Evolutionary conservation across 2,888 invertebrate genomes (phyloP).

Genomic region (Alitta virens): DNA sequence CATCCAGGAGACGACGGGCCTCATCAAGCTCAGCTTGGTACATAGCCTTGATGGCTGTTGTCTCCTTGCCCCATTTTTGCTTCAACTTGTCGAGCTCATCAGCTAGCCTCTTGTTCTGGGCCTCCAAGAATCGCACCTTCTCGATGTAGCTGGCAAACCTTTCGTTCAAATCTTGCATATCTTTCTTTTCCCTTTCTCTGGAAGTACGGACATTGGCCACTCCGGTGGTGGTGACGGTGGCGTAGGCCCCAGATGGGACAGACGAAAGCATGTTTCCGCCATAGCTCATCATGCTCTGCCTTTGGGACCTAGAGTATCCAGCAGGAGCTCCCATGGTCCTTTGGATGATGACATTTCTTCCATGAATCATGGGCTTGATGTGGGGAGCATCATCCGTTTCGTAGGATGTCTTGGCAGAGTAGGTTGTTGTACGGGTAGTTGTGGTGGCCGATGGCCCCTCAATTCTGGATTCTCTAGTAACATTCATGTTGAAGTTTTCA

Average conservation of each 20-base stretch:
- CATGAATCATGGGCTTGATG: constrained; percentile 20
- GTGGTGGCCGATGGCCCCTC: not conserved
- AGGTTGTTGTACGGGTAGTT: constrained; percentile 8
- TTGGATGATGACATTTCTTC: constrained; percentile 25
- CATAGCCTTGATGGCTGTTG: constrained; percentile 55
- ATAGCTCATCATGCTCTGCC: not conserved
- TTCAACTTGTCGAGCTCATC: constrained; percentile 32
- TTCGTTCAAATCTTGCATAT: constrained; percentile 61
- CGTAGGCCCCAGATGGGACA: constrained; percentile 37
- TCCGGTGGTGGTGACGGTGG: constrained; percentile 41
- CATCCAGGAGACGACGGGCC: constrained; percentile 59
- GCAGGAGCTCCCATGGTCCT: constrained; percentile 10
- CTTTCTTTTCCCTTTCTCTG: constrained; percentile 60
- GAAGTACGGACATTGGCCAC: constrained; percentile 56
- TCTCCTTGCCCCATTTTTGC: constrained; percentile 37
- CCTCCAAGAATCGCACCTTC: constrained; percentile 58
- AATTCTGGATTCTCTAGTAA: not conserved
- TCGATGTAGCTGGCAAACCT: constrained; percentile 61
- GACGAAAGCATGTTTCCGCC: not conserved
- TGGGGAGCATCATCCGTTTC: constrained; percentile 3
- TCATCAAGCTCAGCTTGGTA: constrained; percentile 60
- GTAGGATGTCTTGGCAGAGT: constrained; percentile 2
- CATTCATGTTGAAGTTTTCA: not conserved
- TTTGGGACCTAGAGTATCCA: not conserved
- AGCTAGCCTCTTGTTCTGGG: constrained; percentile 56